These are phyloP conservation scores for Tyrannus savana DNA, from an alignment of 2,113 vertebrate genomes.

Conservation along the genomic window DNA sequence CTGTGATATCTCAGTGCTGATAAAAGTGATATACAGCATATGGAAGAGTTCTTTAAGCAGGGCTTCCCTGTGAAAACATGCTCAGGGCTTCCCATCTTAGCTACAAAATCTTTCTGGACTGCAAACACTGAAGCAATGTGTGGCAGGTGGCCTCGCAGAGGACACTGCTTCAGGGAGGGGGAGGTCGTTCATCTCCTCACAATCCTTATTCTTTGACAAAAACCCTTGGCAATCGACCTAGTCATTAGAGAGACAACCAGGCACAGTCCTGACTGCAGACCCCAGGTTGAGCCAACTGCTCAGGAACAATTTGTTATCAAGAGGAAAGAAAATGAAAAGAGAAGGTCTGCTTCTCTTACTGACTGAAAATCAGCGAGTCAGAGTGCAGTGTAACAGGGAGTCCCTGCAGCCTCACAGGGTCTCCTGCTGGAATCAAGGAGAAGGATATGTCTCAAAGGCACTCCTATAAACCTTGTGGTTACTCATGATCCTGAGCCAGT, in stretches of 20 bases:
- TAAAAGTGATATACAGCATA: background rate
- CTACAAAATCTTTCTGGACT: background rate
- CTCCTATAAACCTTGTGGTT: background rate
- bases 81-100: background rate
- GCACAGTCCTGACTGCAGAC: background rate
- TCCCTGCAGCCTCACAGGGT: background rate
- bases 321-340: background rate
- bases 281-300: background rate
- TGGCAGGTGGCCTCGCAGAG: background rate
- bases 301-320: background rate
- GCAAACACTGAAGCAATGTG: background rate
- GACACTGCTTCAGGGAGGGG: background rate
- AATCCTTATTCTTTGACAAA: background rate
- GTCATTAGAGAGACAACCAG: background rate
- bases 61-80: conserved; percentile 28
- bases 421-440: background rate
- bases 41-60: conserved; percentile 10
- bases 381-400: background rate
- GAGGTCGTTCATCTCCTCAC: background rate
- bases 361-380: background rate
- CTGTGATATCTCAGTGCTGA: background rate
- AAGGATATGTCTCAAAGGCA: background rate
- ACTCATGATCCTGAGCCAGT: background rate
- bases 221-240: background rate
- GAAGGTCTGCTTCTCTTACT: background rate